Conservation (phyloP, 37 sponge, comb jelly and placozoan species). For the Agelas oroides region DNA sequence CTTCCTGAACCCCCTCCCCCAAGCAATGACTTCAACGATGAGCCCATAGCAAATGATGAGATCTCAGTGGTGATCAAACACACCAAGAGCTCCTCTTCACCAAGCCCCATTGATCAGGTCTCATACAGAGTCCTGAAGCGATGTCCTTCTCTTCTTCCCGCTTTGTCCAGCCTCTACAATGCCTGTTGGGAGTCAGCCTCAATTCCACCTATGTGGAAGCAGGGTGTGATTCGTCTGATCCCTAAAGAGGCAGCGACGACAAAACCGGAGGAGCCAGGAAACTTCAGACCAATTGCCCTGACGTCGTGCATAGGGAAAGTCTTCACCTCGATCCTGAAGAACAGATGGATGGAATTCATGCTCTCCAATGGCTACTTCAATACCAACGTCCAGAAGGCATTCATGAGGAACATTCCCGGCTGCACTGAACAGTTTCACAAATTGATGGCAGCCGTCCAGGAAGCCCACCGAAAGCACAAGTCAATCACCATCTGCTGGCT, state of each 20-base stretch:
- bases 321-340: no score
- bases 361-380: no score
- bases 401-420: no score
- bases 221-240: not conserved
- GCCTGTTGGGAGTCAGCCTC: not conserved
- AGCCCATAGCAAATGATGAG: not conserved
- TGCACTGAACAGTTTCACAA: not conserved
- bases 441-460: no score
- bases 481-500: no score
- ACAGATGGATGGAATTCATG: no score
- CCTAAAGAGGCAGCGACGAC: not conserved
- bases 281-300: no score
- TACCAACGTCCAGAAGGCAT: no score
- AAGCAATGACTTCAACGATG: not conserved
- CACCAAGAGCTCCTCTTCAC: constrained; percentile 5
- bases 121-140: not conserved
- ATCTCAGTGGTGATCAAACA: not conserved
- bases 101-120: constrained; percentile 4
- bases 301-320: no score
- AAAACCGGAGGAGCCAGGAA: no score
- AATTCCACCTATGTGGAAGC: not conserved
- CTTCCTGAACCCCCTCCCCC: no score
- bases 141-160: constrained; percentile 13
- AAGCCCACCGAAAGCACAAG: no score
- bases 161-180: constrained; percentile 11